Evolutionary conservation across 2,113 vertebrate species (phyloP), one percentile per base, ranked within the genome.

Genomic region (Lagopus muta): DNA sequence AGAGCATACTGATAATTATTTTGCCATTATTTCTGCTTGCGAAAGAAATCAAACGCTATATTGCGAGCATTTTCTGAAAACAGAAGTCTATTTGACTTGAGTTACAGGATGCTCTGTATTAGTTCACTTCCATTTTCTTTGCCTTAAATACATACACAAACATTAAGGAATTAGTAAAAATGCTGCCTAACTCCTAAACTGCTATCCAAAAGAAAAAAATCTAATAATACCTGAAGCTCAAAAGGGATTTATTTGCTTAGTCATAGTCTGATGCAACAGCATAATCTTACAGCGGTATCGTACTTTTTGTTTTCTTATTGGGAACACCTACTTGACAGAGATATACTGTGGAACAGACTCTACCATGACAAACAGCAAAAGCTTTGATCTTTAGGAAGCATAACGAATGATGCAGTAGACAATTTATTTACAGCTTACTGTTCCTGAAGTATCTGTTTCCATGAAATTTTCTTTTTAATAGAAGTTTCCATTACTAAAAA

Each of bases 161-260:
- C 34, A 66, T 47, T 67, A 88, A 81, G 32, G 21, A 58, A 88
- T 8, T 45, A 24, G 10, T 78, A 21, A 72, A 92, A 80, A 80
- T 24, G 60, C 14, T 72, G 34, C 11, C 17, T 64, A 65, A 89
- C 2, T 1, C 60, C 22, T 66, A 43, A 60, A 22, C 50, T 0
- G 1, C 25, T 55, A 79, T 13, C 24, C 24, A 42, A 61, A 88
- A 71, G 18, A 50, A 70, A 89, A 60, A 79, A 27, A 13, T 8
- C n/a, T 62, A 86, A 9, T 4, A 16, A 61, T 43, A 89, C 16
- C 36, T 57, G 36, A 89, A 86, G 36, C 21, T 74, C 40, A 78
- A 64, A 62, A 86, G 50, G 30, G 16, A 88, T 90, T 90, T 78
- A 85, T 85, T 94, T 55, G 28, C 52, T 55, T 17, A 55, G 52